Evolutionary conservation across 1,140 invertebrate species (phyloP).

Genomic region (Agraylea sexmaculata): DNA sequence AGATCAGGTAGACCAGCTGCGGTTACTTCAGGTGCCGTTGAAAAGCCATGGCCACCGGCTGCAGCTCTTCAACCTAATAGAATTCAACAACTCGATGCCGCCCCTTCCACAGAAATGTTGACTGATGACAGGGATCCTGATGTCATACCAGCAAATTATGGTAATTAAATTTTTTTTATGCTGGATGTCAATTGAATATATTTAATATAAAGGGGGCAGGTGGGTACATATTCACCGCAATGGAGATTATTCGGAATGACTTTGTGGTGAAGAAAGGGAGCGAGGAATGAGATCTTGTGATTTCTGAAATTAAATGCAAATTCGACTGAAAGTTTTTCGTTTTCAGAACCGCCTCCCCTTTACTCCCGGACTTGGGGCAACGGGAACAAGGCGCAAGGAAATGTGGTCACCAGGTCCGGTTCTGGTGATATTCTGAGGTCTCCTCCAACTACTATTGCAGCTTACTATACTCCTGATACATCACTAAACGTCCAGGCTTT

Average conservation of each 20-base stretch:
- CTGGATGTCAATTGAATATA: constrained; percentile 1
- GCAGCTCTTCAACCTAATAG: no score
- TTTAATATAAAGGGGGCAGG: not conserved
- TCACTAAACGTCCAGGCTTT: constrained; percentile 21
- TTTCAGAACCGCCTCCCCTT: constrained; percentile 18
- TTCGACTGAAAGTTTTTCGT: not conserved
- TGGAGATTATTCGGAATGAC: not conserved
- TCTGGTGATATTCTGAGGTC: constrained; percentile 16
- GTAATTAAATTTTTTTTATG: constrained; percentile 31
- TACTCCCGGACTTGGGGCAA: constrained; percentile 20
- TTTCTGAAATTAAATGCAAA: not conserved
- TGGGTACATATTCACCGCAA: not conserved
- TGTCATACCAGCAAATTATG: constrained; percentile 61
- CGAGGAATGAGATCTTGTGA: not conserved
- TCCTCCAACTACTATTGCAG: constrained; percentile 16
- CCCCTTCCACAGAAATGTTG: constrained; percentile 11
- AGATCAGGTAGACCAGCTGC: not conserved
- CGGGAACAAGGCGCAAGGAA: constrained; percentile 12
- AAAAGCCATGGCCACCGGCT: no score
- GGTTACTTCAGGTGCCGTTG: no score
- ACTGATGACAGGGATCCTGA: constrained; percentile 47
- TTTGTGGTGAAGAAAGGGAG: not conserved
- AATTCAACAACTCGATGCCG: no score
- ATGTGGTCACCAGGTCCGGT: constrained; percentile 14
- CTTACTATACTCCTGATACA: constrained; percentile 20